Base-by-base conservation (phyloP, 2,888 invertebrate species). In the Campoplex capitator region DNA sequence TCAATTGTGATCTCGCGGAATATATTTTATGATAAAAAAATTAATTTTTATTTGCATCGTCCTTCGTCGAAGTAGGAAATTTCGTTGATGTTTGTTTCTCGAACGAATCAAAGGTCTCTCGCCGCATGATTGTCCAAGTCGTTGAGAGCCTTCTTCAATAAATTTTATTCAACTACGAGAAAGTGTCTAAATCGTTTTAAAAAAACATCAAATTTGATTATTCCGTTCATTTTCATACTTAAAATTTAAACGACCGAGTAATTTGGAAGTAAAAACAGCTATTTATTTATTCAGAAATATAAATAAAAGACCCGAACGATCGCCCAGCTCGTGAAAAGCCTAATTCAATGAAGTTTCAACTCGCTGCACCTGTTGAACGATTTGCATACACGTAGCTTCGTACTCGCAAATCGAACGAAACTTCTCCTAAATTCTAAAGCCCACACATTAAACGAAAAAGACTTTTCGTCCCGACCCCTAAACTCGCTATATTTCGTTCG, bases 1-100 rank as follows among this genome's bases (percentile, higher is more conserved):
- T 70, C 71, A 48, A 62, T 79, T 71, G 13, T n/a, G 13, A 71
- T 62, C 38, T 28, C 28, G n/a, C 42, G 16, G 42, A 78, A 78
- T 68, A 42, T 78, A 42, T 56, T 23, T 68, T 38, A 38, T 23
- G 11, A 68, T 32, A 18, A 78, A 68, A 56, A 68, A 68, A 78
- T 23, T 68, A 42, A 42, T 42, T 65, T 8, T 42, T 58, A 23
- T 75, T 75, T 75, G 42, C 62, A 8, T 65, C 28, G 4, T n/a
- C 0, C 8, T 9, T 13, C 16, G 54, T n/a, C 7, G 54, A 73
- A 16, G 28, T 23, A 48, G 48, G 70, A 48, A 56, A 9, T 56
- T 56, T 8, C n/a, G 23, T 8, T 56, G 56, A 56, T 56, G 9
- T 18, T 56, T 11, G 9, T 23, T 56, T 2, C 9, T 11, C 23